phyloP scores from a whole-genome alignment of 2,113 vertebrate genomes.

The Spermophilus dauricus region DNA sequence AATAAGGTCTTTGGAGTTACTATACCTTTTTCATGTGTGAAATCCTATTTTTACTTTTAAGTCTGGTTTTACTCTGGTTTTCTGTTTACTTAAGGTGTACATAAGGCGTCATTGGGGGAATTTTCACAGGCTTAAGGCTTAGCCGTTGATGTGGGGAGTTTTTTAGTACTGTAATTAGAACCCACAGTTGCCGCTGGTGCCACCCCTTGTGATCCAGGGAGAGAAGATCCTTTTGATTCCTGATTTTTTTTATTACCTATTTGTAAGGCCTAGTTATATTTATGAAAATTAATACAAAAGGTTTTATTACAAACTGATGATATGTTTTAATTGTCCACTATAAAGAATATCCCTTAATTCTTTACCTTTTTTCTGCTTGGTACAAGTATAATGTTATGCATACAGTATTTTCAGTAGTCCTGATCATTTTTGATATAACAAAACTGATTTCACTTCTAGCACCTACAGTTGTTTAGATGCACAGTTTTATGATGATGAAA shows the following conservation, averaged over 20 bases:
- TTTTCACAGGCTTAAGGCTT: background rate
- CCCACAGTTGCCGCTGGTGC: background rate
- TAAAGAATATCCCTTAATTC: background rate
- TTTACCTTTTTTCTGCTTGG: background rate
- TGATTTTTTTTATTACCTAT: background rate
- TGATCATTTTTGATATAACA: background rate
- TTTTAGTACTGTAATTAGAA: background rate
- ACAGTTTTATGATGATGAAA: conserved; percentile 97
- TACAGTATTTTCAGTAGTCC: background rate
- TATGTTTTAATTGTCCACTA: background rate
- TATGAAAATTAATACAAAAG: background rate
- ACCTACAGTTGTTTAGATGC: conserved; percentile 95
- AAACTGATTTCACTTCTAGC: conserved; percentile 75
- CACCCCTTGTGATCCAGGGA: too few relatives aligned
- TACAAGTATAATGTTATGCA: background rate
- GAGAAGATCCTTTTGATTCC: too few relatives aligned
- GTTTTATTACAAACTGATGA: background rate
- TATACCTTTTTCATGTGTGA: background rate
- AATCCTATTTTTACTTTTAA: conserved; percentile 41
- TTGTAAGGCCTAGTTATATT: conserved; percentile 28
- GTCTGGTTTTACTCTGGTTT: background rate
- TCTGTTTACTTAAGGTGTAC: background rate
- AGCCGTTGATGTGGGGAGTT: background rate
- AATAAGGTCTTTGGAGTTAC: background rate
- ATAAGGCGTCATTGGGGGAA: background rate